A percentile compares a stretch with the other conserved stretches of the same genome.
Evolutionary conservation across 2,888 invertebrate genomes (phyloP).

Genomic region (Dasysyrphus albostriatus): DNA sequence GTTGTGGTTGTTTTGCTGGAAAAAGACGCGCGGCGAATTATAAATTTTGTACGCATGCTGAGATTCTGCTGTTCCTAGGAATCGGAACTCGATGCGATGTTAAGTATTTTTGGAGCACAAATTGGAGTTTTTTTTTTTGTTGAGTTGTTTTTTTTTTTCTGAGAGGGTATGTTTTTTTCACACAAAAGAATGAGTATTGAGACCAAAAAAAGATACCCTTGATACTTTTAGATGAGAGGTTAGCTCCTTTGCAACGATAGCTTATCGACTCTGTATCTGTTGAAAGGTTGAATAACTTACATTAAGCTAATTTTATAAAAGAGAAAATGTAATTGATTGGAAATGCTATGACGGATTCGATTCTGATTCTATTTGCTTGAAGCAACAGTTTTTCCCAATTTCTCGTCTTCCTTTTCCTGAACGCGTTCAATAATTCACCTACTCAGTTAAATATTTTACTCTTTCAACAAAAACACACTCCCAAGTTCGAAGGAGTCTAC

Average conservation of each 20-base stretch:
- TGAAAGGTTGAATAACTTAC: neutral
- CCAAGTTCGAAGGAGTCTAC: too few relatives aligned
- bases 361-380: conserved; percentile 30
- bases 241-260: conserved; percentile 15
- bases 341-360: conserved; percentile 41
- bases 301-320: conserved; percentile 3
- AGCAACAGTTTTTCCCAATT: conserved; percentile 66
- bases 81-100: conserved; percentile 23
- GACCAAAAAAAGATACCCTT: neutral
- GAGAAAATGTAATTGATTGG: conserved; percentile 48
- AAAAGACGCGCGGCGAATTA: conserved; percentile 34
- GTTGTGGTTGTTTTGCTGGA: conserved; percentile 18
- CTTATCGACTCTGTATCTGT: conserved; percentile 7
- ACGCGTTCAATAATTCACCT: neutral
- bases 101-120: conserved; percentile 55
- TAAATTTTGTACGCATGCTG: conserved; percentile 71
- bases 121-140: conserved; percentile 10
- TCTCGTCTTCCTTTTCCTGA: conserved; percentile 6
- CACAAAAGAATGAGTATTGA: too few relatives aligned
- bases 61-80: conserved; percentile 36
- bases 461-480: conserved; percentile 1
- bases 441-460: conserved; percentile 47
- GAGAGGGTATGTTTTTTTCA: neutral
- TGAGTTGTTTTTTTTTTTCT: neutral
- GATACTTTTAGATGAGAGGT: neutral